Conservation (phyloP, 2,113 vertebrate genomes). For the Azemiops feae region DNA sequence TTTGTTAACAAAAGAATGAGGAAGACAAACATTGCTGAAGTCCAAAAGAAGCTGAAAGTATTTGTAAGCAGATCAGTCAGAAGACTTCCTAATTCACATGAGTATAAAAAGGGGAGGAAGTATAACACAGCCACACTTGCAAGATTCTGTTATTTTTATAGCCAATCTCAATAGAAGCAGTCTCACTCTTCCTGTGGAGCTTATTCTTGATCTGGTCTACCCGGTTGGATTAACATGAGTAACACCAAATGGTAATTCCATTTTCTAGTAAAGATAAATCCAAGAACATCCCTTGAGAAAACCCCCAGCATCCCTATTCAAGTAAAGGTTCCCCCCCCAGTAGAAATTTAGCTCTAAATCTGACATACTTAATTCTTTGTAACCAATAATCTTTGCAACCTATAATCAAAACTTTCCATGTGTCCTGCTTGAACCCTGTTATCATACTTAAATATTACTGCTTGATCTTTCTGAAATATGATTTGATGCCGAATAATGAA, state of each 20-base stretch:
- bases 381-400: neutral
- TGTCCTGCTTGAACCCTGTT: neutral
- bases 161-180: neutral
- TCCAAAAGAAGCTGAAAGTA: neutral
- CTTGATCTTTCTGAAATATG: neutral
- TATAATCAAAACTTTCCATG: neutral
- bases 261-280: neutral
- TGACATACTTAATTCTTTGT: neutral
- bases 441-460: neutral
- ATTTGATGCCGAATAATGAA: neutral
- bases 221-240: neutral
- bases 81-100: neutral
- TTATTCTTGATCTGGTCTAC: neutral
- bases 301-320: neutral
- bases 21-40: neutral
- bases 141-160: neutral
- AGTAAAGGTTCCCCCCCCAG: neutral
- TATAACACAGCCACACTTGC: neutral
- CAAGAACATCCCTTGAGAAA: neutral
- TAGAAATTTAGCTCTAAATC: neutral
- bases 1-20: neutral
- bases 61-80: neutral
- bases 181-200: neutral
- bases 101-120: neutral
- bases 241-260: neutral